A percentile compares a stretch with the other conserved stretches of the same genome.
Evolutionary conservation across 2,797 vertebrate genomes (phyloP).

Genomic region (Sebastes hopkinsi): DNA sequence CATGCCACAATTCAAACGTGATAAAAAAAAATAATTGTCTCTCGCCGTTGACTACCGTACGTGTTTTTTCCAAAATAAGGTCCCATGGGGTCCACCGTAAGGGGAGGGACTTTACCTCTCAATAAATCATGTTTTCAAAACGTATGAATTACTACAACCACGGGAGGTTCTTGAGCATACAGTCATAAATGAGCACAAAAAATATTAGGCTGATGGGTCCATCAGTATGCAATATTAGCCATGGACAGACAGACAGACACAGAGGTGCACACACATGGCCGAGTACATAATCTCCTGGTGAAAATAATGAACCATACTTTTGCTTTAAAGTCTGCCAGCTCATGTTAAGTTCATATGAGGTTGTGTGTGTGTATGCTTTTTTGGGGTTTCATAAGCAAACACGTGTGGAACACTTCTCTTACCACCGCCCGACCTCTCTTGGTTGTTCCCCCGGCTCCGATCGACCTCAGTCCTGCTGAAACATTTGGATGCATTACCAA

Average conservation of each 20-base stretch:
- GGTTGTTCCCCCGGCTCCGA: background rate
- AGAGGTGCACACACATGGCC: background rate
- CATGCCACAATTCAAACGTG: too few relatives aligned
- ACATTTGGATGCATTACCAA: conserved; percentile 5
- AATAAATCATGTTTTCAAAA: background rate
- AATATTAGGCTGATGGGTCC: background rate
- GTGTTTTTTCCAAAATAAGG: too few relatives aligned
- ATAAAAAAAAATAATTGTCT: too few relatives aligned
- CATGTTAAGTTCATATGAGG: background rate
- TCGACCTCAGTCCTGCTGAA: conserved; percentile 7
- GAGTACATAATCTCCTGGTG: background rate
- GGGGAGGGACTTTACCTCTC: too few relatives aligned
- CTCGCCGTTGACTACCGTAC: too few relatives aligned
- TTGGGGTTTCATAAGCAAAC: background rate
- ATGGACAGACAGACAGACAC: background rate
- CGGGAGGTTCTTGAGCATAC: background rate
- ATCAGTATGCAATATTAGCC: fast-evolving
- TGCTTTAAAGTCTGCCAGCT: background rate
- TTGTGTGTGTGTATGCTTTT: background rate
- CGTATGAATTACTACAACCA: background rate
- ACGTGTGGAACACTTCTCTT: conserved; percentile 2
- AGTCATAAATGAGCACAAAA: background rate
- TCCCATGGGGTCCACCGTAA: too few relatives aligned
- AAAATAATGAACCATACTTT: background rate
- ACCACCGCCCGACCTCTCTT: background rate